phyloP scores from a whole-genome alignment of 1,140 invertebrate species.

The Trachymyrmex cornetzi region DNA sequence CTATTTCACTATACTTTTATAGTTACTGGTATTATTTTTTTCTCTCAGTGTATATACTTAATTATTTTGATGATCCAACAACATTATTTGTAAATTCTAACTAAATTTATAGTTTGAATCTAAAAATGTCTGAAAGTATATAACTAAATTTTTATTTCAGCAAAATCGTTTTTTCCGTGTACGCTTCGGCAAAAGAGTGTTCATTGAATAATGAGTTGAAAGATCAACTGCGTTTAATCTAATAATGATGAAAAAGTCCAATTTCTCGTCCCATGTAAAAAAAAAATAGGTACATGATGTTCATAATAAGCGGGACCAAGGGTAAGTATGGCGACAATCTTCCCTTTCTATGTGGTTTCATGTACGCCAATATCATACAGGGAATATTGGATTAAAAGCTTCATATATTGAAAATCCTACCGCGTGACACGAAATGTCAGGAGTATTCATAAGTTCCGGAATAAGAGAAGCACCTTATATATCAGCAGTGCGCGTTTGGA shows the following conservation, averaged over 20 bases:
- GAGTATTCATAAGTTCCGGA: constrained; percentile 52
- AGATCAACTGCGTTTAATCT: constrained; percentile 8
- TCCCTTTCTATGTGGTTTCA: neutral
- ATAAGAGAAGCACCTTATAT: neutral
- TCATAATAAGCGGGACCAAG: constrained; percentile 1
- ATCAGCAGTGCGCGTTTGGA: neutral
- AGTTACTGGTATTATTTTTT: too few species aligned
- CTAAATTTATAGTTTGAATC: too few species aligned
- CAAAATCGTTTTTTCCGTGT: too few species aligned
- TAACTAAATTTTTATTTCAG: too few species aligned
- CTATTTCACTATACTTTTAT: too few species aligned
- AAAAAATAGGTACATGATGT: neutral
- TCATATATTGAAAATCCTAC: constrained; percentile 62
- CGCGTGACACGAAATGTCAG: constrained; percentile 14
- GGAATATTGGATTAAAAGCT: constrained; percentile 58
- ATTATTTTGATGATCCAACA: too few species aligned
- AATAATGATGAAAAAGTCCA: neutral
- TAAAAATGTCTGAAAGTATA: too few species aligned
- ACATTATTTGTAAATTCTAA: too few species aligned
- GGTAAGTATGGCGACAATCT: constrained; percentile 4
- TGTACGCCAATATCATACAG: neutral
- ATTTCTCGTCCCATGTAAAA: neutral
- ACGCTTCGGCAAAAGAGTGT: neutral
- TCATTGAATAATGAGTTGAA: neutral
- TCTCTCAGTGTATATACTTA: too few species aligned